Evolutionary conservation across 1,140 invertebrate genomes (phyloP), one percentile per base, ranked within the genome.

Genomic region (Drosophila saltans): DNA sequence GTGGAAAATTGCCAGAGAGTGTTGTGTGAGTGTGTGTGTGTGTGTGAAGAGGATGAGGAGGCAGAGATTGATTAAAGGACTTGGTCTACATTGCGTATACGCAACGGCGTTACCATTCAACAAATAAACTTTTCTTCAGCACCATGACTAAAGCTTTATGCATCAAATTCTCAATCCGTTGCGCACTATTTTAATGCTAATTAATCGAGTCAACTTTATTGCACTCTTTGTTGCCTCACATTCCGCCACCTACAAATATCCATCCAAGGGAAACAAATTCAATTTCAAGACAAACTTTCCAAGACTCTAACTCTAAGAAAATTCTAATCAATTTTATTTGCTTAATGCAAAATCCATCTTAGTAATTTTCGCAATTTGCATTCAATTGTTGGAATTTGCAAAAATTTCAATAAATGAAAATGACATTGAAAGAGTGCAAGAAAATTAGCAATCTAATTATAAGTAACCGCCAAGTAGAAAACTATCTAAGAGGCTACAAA

Each of bases 151-250:
- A 26, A 11, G 33, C 59, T 68, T 75, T 61, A 71, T 71, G 65
- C 66, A 74, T 68, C 74, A 74, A 74, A 11, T 78, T 65, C 57
- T 57, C 69, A 78, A 74, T 78, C 64, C 75, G 75, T 60, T 65
- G 79, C 68, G 45, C 55, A 63, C 68, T 60, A 61, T 70, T 75
- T 75, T 70, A 70, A 70, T 57, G 68, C 74, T 78, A 81, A 78
- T 81, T 81, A 81, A 81, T 81, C 70, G 73, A 70, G 70, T 81
- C 78, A 63, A 74, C 57, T 70, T 58, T 70, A 73, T 77, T 65
- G 73, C 73, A 70, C 6, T 43, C 67, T 40, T 11, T 11, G 39
- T 40, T 40, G 10, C 1, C 39, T 40, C 33, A 39, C 9, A 39
- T 0, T 6, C 36, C 11, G 10, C 21, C 45, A 52, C n/a, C 33